Percentiles rank a stretch among this genome's conserved stretches.
These are phyloP conservation scores for Opisthograptis luteolata DNA, from an alignment of 2,888 invertebrate species.

Conservation along the genomic window DNA sequence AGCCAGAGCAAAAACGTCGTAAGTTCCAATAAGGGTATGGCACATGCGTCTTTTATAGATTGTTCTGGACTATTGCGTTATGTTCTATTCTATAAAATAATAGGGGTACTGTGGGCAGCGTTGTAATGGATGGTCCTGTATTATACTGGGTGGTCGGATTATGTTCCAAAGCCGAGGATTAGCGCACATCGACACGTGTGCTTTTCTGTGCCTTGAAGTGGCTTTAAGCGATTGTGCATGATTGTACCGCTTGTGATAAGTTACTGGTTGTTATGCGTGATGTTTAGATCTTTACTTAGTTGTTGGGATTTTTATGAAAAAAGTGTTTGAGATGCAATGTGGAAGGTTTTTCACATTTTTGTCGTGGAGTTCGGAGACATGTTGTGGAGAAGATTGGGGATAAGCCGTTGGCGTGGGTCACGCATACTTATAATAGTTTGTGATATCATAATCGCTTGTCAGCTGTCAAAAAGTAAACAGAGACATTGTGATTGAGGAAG, in stretches of 20 bases:
- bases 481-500: too few relatives aligned
- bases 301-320: too few relatives aligned
- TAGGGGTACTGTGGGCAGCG: slow-evolving; percentile 74
- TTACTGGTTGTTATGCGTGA: slow-evolving; percentile 17
- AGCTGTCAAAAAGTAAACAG: too few relatives aligned
- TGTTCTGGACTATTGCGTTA: neutral
- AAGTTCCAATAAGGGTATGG: neutral
- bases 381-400: too few relatives aligned
- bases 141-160: slow-evolving; percentile 82
- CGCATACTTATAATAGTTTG: too few relatives aligned
- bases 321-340: too few relatives aligned
- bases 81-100: slow-evolving; percentile 76
- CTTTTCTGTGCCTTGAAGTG: slow-evolving; percentile 65
- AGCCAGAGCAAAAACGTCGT: neutral
- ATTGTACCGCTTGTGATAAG: slow-evolving; percentile 58
- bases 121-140: slow-evolving; percentile 61
- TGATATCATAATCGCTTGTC: too few relatives aligned
- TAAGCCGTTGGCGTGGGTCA: too few relatives aligned
- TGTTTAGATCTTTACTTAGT: slow-evolving; percentile 3
- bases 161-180: slow-evolving; percentile 74
- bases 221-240: slow-evolving; percentile 68
- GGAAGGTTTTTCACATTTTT: too few relatives aligned
- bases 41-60: neutral
- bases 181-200: slow-evolving; percentile 80
- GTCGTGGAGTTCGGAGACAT: too few relatives aligned